Percentiles rank a stretch among this genome's conserved stretches.
Evolutionary conservation across 2,888 invertebrate species (phyloP).

Genomic region (Pollenia angustigena): DNA sequence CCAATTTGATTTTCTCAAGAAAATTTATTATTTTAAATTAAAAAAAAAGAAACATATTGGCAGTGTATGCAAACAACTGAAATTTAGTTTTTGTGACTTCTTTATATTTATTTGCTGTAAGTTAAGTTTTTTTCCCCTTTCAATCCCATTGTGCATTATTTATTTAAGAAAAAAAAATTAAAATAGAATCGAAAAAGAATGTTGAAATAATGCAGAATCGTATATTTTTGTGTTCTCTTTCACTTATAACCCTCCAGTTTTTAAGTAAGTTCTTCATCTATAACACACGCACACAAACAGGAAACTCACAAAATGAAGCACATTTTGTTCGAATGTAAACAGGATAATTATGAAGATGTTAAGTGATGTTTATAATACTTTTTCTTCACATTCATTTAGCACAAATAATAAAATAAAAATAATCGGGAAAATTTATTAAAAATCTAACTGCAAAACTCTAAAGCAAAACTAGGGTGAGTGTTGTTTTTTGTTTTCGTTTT

Average conservation of each 20-base stretch:
- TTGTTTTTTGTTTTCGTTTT: not conserved
- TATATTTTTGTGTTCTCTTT: not conserved
- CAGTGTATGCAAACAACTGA: no score
- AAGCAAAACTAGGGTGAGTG: not conserved
- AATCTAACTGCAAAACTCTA: not conserved
- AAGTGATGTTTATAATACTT: conserved; percentile 61
- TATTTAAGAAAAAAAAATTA: conserved; percentile 5
- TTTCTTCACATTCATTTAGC: conserved; percentile 38
- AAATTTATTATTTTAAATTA: no score
- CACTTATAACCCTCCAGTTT: conserved; percentile 20
- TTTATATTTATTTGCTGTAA: no score
- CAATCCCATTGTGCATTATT: conserved; percentile 1
- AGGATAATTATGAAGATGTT: conserved; percentile 77
- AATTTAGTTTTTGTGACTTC: no score
- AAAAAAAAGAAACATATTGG: no score
- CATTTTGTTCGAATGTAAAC: conserved; percentile 73
- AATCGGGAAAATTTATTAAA: conserved; percentile 38
- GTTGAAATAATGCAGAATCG: not conserved
- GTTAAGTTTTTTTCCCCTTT: no score
- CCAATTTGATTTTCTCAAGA: no score
- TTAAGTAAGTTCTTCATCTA: conserved; percentile 27
- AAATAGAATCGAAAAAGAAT: not conserved
- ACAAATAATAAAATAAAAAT: conserved; percentile 51
- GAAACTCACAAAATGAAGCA: conserved; percentile 68
- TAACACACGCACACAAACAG: conserved; percentile 16